Conservation (phyloP, 2,888 invertebrate genomes). For the Bembecia ichneumoniformis region DNA sequence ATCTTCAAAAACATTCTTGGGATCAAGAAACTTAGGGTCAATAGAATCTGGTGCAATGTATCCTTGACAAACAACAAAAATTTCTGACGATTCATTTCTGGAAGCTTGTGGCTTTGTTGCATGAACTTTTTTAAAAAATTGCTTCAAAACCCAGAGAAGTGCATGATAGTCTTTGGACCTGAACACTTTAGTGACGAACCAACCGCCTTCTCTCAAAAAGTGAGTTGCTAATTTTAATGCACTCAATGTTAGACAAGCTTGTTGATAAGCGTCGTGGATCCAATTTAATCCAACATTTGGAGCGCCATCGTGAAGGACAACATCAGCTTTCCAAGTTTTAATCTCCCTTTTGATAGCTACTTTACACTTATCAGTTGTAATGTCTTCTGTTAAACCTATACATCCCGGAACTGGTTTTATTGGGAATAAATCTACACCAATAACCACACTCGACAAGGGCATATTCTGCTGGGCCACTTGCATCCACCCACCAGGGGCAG, state of each 20-base stretch:
- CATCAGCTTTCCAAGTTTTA: slow-evolving; percentile 97
- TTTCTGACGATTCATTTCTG: slow-evolving; percentile 98
- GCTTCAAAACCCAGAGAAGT: slow-evolving; percentile 94
- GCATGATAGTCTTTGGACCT: slow-evolving; percentile 98
- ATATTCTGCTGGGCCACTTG: slow-evolving; percentile 98
- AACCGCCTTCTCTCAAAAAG: slow-evolving; percentile 91
- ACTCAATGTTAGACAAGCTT: slow-evolving; percentile 90
- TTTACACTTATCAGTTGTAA: slow-evolving; percentile 95
- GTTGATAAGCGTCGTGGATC: slow-evolving; percentile 97
- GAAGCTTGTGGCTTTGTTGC: slow-evolving; percentile 99
- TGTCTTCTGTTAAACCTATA: slow-evolving; percentile 92
- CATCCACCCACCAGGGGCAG: slow-evolving; percentile 99
- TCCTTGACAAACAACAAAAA: slow-evolving; percentile 97
- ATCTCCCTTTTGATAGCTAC: slow-evolving; percentile 85
- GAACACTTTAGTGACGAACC: slow-evolving; percentile 99
- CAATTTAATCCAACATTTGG: slow-evolving; percentile 98
- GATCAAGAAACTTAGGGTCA: slow-evolving; percentile 92
- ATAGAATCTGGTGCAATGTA: slow-evolving; percentile 94
- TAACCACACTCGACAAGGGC: slow-evolving; percentile 94
- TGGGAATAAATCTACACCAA: slow-evolving; percentile 96
- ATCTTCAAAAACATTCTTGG: slow-evolving; percentile 96
- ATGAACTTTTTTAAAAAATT: slow-evolving; percentile 96
- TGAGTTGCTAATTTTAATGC: slow-evolving; percentile 93
- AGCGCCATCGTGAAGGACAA: slow-evolving; percentile 97
- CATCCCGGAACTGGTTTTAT: slow-evolving; percentile 91